Evolutionary conservation across 1,140 invertebrate genomes (phyloP), one percentile per base, ranked within the genome.

Genomic region (Medauroidea extradentata): DNA sequence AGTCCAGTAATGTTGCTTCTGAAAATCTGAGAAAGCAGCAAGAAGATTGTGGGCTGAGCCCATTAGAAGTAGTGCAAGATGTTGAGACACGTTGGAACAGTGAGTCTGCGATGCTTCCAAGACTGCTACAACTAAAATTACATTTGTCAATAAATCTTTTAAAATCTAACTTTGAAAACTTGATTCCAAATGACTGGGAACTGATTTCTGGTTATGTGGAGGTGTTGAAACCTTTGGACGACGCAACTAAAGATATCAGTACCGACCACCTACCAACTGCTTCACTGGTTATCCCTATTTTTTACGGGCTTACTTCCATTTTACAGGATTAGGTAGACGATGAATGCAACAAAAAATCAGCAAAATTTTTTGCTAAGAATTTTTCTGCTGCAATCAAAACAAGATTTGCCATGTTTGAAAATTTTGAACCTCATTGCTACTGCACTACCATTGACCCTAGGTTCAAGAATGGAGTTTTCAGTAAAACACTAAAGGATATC

Each of bases 41-140:
- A 50, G 46, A 39, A 41, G 27, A 27, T 9, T 7, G 49, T 14
- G 41, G 44, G 24, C 42, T 13, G 5, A 38, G 8, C 29, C 53
- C 44, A 2, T 46, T 60, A 18, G 43, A 14, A 51, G 23, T 61
- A 9, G 53, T 61, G 3, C 57, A 60, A 39, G 44, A 61, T 53
- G 38, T 61, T 24, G 59, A 61, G n/a, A 60, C 57, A 18, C 21
- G 59, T 21, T 60, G 57, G 59, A 61, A 61, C 46, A 58, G 53
- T 3, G 43, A 61, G 46, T 61, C 38, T 50, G 42, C 19, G 16
- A 60, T 61, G 59, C 39, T 61, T 14, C 25, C 42, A 23, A 27
- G 59, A 50, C 29, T 34, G 29, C 29, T 34, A 11, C 29, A 34
- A 34, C 29, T 34, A 34, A 24, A 29, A 61, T 16, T 34, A 19